These are phyloP conservation scores for Scolopax bukidnonensis DNA, from an alignment of 2,797 vertebrate genomes.

Conservation along the genomic window DNA sequence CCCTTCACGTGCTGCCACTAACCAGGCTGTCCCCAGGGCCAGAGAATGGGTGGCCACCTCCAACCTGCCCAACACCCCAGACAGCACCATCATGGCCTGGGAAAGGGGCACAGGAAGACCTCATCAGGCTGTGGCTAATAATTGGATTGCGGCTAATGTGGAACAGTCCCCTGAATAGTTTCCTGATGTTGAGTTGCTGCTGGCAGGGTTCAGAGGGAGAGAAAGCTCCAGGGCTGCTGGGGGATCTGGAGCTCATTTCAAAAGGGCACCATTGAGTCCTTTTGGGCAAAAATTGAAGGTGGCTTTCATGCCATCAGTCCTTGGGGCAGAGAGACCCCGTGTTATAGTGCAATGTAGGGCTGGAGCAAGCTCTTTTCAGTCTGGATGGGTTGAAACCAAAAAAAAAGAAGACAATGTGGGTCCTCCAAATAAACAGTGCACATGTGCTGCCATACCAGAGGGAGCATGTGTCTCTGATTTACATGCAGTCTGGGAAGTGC, in stretches of 20 bases:
- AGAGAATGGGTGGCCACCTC: background rate
- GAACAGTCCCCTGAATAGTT: slow-evolving; percentile 1
- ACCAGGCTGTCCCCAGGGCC: background rate
- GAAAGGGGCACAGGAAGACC: background rate
- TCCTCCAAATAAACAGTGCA: background rate
- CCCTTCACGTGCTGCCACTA: background rate
- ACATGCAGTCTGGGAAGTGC: slow-evolving; percentile 55
- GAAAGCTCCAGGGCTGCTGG: background rate
- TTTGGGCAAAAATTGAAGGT: background rate
- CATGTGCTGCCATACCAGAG: slow-evolving; percentile 1
- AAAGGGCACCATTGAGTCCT: background rate
- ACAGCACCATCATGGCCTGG: rapidly evolving
- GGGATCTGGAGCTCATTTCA: slow-evolving; percentile 14
- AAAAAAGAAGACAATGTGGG: background rate
- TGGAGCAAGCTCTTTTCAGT: background rate
- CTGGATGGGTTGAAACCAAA: background rate
- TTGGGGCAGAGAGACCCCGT: rapidly evolving
- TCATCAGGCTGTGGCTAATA: background rate
- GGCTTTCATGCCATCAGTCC: background rate
- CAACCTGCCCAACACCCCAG: rapidly evolving
- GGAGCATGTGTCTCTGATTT: slow-evolving; percentile 61
- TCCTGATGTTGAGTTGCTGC: slow-evolving; percentile 38
- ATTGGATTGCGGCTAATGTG: background rate
- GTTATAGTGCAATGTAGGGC: background rate
- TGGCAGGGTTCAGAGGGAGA: slow-evolving; percentile 27